A percentile compares a stretch with the other conserved stretches of the same genome.
These are phyloP conservation scores for Melanotaenia parkinsoni DNA, from an alignment of 2,797 vertebrate genomes.

Conservation along the genomic window DNA sequence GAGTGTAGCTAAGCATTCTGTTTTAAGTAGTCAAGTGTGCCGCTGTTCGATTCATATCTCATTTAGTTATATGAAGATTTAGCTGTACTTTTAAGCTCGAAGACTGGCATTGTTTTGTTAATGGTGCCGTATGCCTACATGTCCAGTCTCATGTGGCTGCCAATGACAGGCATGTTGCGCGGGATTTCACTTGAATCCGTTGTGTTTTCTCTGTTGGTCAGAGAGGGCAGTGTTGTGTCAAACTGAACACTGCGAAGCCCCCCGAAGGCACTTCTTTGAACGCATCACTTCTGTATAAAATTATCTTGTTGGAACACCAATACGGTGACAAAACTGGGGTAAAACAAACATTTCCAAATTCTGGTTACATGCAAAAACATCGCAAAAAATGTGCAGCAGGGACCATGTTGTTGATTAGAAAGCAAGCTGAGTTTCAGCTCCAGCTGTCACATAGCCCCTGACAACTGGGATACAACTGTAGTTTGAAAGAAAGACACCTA, in stretches of 20 bases:
- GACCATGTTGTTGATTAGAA: conserved; percentile 13
- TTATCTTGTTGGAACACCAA: conserved; percentile 9
- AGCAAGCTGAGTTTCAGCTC: conserved; percentile 22
- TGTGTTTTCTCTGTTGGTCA: conserved; percentile 31
- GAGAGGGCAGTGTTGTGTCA: conserved; percentile 64
- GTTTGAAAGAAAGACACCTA: conserved; percentile 50
- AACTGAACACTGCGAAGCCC: neutral
- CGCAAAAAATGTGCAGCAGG: neutral
- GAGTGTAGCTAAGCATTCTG: neutral
- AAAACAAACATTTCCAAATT: neutral
- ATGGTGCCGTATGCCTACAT: neutral
- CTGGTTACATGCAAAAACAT: neutral
- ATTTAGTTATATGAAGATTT: neutral
- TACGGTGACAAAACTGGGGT: neutral
- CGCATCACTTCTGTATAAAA: neutral
- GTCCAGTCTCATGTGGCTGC: conserved; percentile 42
- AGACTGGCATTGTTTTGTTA: neutral
- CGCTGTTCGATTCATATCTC: neutral
- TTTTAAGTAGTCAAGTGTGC: neutral
- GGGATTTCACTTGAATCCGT: conserved; percentile 73
- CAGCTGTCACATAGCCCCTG: conserved; percentile 58
- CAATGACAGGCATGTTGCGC: conserved; percentile 64
- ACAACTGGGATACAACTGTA: conserved; percentile 63
- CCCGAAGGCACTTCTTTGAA: conserved; percentile 1
- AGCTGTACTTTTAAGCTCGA: accelerated